phyloP scores from a whole-genome alignment of 2,797 vertebrate species.

The Psittacula echo region DNA sequence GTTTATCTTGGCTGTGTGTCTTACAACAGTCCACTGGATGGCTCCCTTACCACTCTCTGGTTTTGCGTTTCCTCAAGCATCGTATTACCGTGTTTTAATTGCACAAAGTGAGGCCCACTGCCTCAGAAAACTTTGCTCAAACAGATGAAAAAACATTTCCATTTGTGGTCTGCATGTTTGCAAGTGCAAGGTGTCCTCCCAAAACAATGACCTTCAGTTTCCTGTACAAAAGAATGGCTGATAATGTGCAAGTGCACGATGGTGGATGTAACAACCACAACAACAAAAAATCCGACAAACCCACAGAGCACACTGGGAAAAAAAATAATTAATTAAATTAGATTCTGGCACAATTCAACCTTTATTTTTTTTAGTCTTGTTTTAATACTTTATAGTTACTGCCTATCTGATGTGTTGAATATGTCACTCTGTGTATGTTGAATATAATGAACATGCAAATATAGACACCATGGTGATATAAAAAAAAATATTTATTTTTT shows the following conservation, averaged over 20 bases:
- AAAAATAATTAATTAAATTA: background rate
- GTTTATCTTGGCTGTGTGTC: background rate
- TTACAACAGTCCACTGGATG: slow-evolving; percentile 2
- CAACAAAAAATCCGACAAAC: rapidly evolving
- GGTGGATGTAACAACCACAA: background rate
- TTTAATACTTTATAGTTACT: background rate
- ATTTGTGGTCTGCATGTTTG: background rate
- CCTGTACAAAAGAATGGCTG: background rate
- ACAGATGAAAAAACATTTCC: background rate
- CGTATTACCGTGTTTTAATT: rapidly evolving
- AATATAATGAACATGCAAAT: background rate
- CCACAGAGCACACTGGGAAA: background rate
- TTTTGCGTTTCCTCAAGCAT: background rate
- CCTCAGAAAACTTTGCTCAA: background rate
- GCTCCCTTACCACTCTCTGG: background rate
- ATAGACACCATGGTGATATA: background rate
- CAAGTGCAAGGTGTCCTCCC: background rate
- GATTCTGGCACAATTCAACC: background rate
- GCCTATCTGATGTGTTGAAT: background rate
- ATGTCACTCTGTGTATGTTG: background rate
- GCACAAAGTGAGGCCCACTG: rapidly evolving
- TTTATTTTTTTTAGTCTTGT: background rate
- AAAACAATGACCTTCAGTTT: background rate
- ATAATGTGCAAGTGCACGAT: rapidly evolving
- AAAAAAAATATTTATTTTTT: background rate